Percentiles rank a stretch among this genome's conserved stretches.
Conservation (phyloP, 1,140 invertebrate species). For the Atta texana region DNA sequence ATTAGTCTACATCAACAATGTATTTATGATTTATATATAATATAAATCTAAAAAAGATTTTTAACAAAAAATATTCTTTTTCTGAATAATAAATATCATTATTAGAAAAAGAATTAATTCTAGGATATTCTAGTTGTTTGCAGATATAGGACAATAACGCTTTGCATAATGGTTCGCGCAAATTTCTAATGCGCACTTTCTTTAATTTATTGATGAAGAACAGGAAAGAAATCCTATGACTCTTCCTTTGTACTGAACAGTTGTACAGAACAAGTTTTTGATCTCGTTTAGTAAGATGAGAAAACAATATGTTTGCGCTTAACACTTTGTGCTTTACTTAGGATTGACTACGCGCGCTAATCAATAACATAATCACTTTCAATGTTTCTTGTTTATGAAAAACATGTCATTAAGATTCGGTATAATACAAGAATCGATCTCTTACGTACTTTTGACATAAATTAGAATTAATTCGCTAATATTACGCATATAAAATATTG, state of each 20-base stretch:
- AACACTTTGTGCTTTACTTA: constrained; percentile 24
- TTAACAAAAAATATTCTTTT: background rate
- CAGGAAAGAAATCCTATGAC: constrained; percentile 49
- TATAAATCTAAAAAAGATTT: background rate
- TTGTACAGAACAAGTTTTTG: constrained; percentile 49
- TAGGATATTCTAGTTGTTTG: background rate
- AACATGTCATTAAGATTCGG: constrained; percentile 24
- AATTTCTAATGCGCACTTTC: constrained; percentile 52
- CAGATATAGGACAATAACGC: constrained; percentile 18
- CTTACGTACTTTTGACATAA: constrained; percentile 38
- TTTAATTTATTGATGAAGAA: constrained; percentile 54
- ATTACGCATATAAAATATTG: constrained; percentile 26
- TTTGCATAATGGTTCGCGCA: constrained; percentile 30
- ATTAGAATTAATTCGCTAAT: constrained; percentile 42
- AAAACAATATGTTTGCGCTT: constrained; percentile 40
- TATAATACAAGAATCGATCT: constrained; percentile 17
- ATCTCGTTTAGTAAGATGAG: constrained; percentile 32
- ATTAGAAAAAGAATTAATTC: background rate
- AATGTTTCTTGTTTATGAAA: constrained; percentile 19
- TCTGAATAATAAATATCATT: background rate
- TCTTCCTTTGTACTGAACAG: constrained; percentile 54
- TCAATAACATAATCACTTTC: constrained; percentile 36
- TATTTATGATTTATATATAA: background rate
- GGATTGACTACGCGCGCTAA: constrained; percentile 22
- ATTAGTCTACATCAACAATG: background rate